Conservation (phyloP, 2,113 vertebrate species). For the Picathartes gymnocephalus region DNA sequence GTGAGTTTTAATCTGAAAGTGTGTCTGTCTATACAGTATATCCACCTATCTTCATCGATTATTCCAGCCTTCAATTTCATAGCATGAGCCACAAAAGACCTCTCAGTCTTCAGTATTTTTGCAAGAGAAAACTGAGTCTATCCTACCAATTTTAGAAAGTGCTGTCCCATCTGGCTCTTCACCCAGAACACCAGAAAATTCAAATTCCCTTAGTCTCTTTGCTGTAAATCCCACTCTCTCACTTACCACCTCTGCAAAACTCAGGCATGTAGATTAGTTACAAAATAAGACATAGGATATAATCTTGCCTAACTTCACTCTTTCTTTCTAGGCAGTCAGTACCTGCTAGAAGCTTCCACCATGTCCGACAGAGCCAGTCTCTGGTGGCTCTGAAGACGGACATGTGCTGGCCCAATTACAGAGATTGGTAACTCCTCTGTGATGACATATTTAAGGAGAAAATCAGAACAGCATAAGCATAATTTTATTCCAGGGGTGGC, state of each 20-base stretch:
- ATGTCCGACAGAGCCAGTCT: not conserved
- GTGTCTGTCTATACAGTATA: not conserved
- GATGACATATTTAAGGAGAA: not conserved
- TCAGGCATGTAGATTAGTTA: not conserved
- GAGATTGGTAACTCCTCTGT: not conserved
- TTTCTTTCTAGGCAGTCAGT: not conserved
- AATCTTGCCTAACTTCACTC: not conserved
- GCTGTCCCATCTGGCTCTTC: not conserved
- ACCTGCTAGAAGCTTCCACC: not conserved
- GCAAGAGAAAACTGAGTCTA: not conserved
- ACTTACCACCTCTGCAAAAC: not conserved
- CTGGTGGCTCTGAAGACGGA: not conserved
- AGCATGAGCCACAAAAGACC: conserved; percentile 8
- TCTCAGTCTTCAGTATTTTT: conserved; percentile 16
- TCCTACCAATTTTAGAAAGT: not conserved
- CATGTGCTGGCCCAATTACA: not conserved
- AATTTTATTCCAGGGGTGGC: no score
- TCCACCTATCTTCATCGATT: not conserved
- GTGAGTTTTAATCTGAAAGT: not conserved
- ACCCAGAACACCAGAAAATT: not conserved
- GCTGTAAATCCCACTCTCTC: not conserved
- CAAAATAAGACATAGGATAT: not conserved
- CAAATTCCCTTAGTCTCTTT: not conserved
- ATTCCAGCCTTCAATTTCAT: not conserved
- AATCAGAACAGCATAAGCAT: not conserved